phyloP scores from a whole-genome alignment of 2,888 invertebrate genomes.

The Aproaerema taeniolella region DNA sequence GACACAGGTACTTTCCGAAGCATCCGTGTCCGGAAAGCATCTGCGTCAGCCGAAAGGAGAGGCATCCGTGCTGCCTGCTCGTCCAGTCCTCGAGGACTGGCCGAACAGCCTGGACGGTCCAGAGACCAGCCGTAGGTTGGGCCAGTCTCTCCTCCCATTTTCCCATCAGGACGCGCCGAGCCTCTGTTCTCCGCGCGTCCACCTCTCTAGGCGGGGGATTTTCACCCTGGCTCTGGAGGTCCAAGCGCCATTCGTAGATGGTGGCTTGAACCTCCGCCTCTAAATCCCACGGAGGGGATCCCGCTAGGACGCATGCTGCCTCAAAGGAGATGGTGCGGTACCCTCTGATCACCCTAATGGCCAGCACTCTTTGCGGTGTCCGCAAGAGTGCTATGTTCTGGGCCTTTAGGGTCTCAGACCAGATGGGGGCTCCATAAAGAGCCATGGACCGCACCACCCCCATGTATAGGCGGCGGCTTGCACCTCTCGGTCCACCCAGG shows the following conservation, averaged over 20 bases:
- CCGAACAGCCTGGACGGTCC: not conserved
- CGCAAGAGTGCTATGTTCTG: not conserved
- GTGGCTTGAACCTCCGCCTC: slow-evolving; percentile 15
- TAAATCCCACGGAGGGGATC: slow-evolving; percentile 16
- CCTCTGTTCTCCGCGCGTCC: not conserved
- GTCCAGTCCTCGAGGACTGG: not conserved
- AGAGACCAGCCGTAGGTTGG: not conserved
- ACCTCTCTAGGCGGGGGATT: not conserved
- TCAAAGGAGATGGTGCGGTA: slow-evolving; percentile 15
- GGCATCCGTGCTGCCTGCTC: not conserved
- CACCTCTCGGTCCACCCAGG: too few species aligned
- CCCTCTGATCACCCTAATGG: slow-evolving; percentile 7
- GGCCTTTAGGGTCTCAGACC: slow-evolving; percentile 9
- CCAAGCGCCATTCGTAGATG: slow-evolving; percentile 1
- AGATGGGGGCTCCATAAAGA: slow-evolving; percentile 1
- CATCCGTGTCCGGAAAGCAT: slow-evolving; percentile 9
- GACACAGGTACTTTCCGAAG: slow-evolving; percentile 9
- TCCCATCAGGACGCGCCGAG: too few species aligned
- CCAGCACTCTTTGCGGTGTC: not conserved
- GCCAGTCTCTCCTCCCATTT: not conserved
- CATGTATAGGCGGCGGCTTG: slow-evolving; percentile 8
- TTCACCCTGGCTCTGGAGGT: not conserved
- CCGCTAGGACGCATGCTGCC: slow-evolving; percentile 14
- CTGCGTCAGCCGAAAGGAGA: slow-evolving; percentile 7
- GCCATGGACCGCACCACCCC: slow-evolving; percentile 11